Conservation (phyloP, 2,113 vertebrate species). For the Gymnarchus niloticus region DNA sequence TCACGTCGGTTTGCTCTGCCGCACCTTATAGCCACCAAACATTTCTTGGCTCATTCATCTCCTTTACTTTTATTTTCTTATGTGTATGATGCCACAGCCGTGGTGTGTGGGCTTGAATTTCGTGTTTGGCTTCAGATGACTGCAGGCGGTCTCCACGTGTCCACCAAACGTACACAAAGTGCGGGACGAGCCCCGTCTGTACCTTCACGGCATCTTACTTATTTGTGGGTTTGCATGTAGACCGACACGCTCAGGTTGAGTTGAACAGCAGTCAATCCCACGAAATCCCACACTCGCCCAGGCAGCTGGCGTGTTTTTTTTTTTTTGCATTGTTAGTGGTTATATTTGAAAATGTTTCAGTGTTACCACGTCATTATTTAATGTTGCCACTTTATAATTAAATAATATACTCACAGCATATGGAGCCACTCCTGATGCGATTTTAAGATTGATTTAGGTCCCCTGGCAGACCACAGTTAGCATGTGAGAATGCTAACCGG, state of each 20-base stretch:
- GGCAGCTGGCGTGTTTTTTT: neutral
- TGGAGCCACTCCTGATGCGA: neutral
- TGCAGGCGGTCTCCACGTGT: constrained; percentile 12
- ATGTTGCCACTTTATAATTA: neutral
- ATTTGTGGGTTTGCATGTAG: neutral
- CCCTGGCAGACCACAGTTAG: neutral
- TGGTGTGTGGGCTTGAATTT: neutral
- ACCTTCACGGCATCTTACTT: neutral
- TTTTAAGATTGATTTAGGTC: neutral
- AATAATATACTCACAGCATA: neutral
- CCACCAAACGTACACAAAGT: neutral
- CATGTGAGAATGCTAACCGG: too few species aligned
- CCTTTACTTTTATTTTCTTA: constrained; percentile 6
- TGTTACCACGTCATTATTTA: neutral
- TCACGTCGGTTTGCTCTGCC: neutral
- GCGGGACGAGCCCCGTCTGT: too few species aligned
- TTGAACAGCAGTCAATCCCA: neutral
- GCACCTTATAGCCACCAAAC: constrained; percentile 45
- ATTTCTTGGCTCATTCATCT: constrained; percentile 27
- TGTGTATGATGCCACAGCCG: neutral
- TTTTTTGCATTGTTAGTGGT: neutral
- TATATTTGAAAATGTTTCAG: neutral
- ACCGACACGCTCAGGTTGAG: neutral
- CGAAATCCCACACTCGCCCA: neutral
- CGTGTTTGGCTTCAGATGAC: neutral